Percentiles rank a stretch among this genome's conserved stretches.
phyloP scores from a whole-genome alignment of 2,888 invertebrate genomes.

The Nomada hirtipes region DNA sequence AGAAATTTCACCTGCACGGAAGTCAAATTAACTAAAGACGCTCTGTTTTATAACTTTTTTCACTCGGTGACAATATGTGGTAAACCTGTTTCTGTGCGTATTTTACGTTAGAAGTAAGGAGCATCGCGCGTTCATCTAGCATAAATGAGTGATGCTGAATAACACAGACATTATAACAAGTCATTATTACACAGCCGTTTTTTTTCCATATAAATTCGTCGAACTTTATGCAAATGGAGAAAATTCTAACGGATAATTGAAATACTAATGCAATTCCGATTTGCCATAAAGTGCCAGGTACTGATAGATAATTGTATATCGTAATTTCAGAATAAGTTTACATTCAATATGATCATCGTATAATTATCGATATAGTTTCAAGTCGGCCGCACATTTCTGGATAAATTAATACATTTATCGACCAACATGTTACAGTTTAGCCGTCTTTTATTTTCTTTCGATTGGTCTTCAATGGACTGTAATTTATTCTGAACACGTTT shows the following conservation, averaged over 20 bases:
- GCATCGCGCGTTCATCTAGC: conserved; percentile 49
- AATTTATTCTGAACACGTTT: conserved; percentile 18
- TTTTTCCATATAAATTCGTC: conserved; percentile 29
- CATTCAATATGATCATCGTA: conserved; percentile 14
- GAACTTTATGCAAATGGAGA: conserved; percentile 34
- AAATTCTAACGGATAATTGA: conserved; percentile 23
- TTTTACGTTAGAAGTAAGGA: conserved; percentile 53
- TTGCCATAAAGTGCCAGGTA: conserved; percentile 65
- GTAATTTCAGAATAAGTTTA: conserved; percentile 39
- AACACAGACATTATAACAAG: conserved; percentile 33
- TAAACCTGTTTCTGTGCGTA: conserved; percentile 53
- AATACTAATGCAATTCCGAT: conserved; percentile 45
- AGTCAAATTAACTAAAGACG: conserved; percentile 55
- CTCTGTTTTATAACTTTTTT: conserved; percentile 71
- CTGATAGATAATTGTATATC: conserved; percentile 33
- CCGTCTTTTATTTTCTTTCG: not conserved
- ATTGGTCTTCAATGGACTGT: conserved; percentile 17
- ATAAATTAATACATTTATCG: conserved; percentile 3
- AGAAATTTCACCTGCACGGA: conserved; percentile 48
- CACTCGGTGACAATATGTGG: conserved; percentile 60
- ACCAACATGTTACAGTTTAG: not conserved
- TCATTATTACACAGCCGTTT: conserved; percentile 38
- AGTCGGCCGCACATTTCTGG: conserved; percentile 23
- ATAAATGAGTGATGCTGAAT: conserved; percentile 34
- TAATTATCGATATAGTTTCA: conserved; percentile 1